These are phyloP conservation scores for Sciurus carolinensis DNA, from an alignment of 2,797 vertebrate genomes.

Conservation along the genomic window DNA sequence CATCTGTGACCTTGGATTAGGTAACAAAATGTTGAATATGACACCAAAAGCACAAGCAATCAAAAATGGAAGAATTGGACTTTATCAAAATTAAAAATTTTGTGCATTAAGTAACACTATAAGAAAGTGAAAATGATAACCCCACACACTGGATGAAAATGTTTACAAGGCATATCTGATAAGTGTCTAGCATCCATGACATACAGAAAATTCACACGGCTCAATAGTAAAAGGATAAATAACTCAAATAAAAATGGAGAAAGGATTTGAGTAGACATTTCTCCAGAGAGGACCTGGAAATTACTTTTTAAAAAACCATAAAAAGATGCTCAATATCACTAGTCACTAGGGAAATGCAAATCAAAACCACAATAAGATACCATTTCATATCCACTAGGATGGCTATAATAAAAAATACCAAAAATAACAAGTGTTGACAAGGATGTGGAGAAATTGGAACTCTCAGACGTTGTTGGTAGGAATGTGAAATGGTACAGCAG, in stretches of 20 bases:
- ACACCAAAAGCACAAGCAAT: background rate
- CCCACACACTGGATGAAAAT: background rate
- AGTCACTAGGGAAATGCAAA: background rate
- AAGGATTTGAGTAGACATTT: background rate
- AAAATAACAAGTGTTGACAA: background rate
- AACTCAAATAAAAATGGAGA: background rate
- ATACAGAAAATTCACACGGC: background rate
- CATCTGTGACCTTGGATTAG: background rate
- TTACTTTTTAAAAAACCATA: background rate
- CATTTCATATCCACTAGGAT: background rate
- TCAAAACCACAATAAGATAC: background rate
- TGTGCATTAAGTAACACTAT: background rate
- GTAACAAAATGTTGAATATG: too few species aligned
- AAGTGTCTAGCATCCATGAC: background rate
- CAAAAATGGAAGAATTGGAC: background rate
- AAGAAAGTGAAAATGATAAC: background rate
- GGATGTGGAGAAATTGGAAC: background rate
- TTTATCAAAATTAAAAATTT: background rate
- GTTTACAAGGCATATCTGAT: background rate
- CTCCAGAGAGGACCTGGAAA: background rate
- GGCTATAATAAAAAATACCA: background rate
- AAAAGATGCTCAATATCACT: background rate
- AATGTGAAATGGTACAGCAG: background rate
- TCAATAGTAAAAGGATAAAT: background rate
- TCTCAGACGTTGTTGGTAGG: background rate